phyloP scores from a whole-genome alignment of 2,888 invertebrate species.

The Ormyrus nitidulus region DNA sequence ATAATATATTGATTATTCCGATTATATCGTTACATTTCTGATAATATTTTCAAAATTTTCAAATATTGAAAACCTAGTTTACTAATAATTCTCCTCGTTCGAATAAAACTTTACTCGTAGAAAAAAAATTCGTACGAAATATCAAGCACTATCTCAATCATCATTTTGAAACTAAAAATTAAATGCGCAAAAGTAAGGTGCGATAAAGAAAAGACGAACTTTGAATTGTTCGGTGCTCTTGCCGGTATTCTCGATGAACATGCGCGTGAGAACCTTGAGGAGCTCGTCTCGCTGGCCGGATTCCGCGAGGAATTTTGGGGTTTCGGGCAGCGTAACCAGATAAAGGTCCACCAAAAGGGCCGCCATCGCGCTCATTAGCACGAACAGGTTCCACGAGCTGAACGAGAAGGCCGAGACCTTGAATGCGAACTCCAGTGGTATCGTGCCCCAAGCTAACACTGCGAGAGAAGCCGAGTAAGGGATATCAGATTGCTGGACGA shows the following conservation, averaged over 20 bases:
- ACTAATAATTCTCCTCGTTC: too few species aligned
- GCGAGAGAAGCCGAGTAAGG: constrained; percentile 50
- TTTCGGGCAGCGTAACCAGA: constrained; percentile 85
- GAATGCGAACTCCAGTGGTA: constrained; percentile 81
- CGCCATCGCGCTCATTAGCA: constrained; percentile 84
- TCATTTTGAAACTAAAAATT: too few species aligned
- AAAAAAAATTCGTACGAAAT: too few species aligned
- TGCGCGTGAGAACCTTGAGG: constrained; percentile 80
- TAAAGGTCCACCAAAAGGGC: constrained; percentile 81
- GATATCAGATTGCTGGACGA: too few species aligned
- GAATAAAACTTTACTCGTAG: too few species aligned
- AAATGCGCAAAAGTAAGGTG: too few species aligned
- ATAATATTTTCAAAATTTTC: too few species aligned
- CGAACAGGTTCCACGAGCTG: constrained; percentile 88
- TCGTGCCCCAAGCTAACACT: constrained; percentile 87
- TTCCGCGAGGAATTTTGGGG: constrained; percentile 88
- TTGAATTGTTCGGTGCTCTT: constrained; percentile 65
- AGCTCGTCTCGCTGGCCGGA: constrained; percentile 85
- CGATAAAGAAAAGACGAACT: constrained; percentile 60
- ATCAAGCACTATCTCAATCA: too few species aligned
- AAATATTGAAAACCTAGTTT: too few species aligned
- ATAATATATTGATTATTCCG: too few species aligned
- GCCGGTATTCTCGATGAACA: constrained; percentile 84
- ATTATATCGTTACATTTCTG: too few species aligned
- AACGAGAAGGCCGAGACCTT: constrained; percentile 79